phyloP scores from a whole-genome alignment of 2,888 invertebrate genomes.

The Steromphala cineraria region DNA sequence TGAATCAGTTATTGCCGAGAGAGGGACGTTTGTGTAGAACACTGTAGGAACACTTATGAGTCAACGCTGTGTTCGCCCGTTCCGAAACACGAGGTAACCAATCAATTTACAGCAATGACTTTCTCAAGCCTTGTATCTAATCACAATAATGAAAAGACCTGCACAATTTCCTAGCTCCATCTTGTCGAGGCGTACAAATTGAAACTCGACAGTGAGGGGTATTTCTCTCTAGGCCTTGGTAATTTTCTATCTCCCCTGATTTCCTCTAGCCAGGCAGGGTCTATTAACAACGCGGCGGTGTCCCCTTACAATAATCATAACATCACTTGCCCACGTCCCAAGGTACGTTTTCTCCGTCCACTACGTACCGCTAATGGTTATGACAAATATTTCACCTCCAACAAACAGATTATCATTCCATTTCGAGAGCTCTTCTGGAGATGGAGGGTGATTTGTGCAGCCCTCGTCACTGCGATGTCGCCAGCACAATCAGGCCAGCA shows the following conservation, averaged over 20 bases:
- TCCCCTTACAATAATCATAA: conserved; percentile 16
- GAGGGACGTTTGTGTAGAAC: neutral
- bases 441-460: conserved; percentile 11
- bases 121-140: conserved; percentile 13
- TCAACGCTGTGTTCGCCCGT: neutral
- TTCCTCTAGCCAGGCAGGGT: neutral
- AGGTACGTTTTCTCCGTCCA: neutral
- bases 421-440: neutral
- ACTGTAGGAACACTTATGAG: neutral
- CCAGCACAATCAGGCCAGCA: neutral
- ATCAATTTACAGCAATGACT: conserved; percentile 20
- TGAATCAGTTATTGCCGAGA: neutral
- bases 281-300: conserved; percentile 7
- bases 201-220: conserved; percentile 19
- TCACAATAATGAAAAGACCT: conserved; percentile 23
- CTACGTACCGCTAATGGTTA: conserved; percentile 16
- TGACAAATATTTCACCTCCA: conserved; percentile 13
- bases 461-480: conserved; percentile 1
- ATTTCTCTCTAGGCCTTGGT: neutral
- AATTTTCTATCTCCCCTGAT: conserved; percentile 18
- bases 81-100: neutral
- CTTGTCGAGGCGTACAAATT: neutral
- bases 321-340: conserved; percentile 8
- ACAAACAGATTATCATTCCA: neutral
- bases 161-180: conserved; percentile 20